These are phyloP conservation scores for Heliconius himera DNA, from an alignment of 1,140 invertebrate species.

Conservation along the genomic window DNA sequence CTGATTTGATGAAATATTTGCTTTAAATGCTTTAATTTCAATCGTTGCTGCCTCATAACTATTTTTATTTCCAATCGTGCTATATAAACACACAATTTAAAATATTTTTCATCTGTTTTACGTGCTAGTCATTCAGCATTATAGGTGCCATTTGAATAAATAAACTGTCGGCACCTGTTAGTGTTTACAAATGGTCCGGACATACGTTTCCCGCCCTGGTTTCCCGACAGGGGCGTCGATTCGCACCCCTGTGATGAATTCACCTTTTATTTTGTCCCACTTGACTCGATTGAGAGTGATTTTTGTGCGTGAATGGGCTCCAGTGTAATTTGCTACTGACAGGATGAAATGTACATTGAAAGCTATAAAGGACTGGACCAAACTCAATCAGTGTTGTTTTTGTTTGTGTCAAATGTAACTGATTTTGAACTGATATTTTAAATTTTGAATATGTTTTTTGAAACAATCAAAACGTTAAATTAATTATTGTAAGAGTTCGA, in stretches of 20 bases:
- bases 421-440: not conserved
- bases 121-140: conserved; percentile 25
- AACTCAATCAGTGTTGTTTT: conserved; percentile 69
- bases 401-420: conserved; percentile 39
- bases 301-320: conserved; percentile 79
- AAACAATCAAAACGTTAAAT: not conserved
- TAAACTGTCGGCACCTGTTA: conserved; percentile 76
- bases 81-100: not conserved
- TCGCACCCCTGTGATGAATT: conserved; percentile 78
- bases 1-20: too few relatives aligned
- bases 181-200: conserved; percentile 77
- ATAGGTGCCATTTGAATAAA: conserved; percentile 67
- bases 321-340: conserved; percentile 76
- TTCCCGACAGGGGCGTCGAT: conserved; percentile 64
- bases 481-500: not conserved
- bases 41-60: not conserved
- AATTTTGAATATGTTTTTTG: not conserved
- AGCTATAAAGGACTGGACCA: conserved; percentile 70
- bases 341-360: conserved; percentile 75
- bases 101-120: not conserved
- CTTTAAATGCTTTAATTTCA: not conserved
- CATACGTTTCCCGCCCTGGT: conserved; percentile 76
- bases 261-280: conserved; percentile 79
- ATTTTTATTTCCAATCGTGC: not conserved
- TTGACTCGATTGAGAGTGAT: conserved; percentile 78